Evolutionary conservation across 2,797 vertebrate species (phyloP), one percentile per base, ranked within the genome.

Genomic region (Pseudochaenichthys georgianus): DNA sequence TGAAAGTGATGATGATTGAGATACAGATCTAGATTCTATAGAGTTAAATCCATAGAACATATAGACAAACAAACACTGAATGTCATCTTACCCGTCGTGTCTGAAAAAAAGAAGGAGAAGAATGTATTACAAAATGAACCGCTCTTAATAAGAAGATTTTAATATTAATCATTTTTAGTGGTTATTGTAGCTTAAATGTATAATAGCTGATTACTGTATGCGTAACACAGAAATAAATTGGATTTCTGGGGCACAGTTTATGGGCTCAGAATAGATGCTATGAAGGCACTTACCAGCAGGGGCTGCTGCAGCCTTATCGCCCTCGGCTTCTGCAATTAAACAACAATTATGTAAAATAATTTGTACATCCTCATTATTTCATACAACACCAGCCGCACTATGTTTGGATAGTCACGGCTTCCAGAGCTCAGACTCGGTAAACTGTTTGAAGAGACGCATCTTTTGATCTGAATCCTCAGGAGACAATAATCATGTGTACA

Each of bases 271-370:
- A 79, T 64, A 61, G 68, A 76, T 84, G 83, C 72, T 57, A 78
- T 78, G 78, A 64, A 61, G 52, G 11, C 51, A 81, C 92, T 91
- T 60, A 94, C 93, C 93, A 93, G 90, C 90, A 94, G 94, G 91
- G 79, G 92, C 86, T 81, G 91, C 88, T 90, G 90, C 79, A 64
- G 86, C 67, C 74, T 87, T 59, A 68, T 84, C 62, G 73, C 89
- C 92, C 55, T 89, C 34, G 74, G 89, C 88, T 85, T 42, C 94
- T 94, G 87, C 89, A 92, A 92, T 87, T 87, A 88, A 89, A 92
- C 80, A 79, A 91, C 80, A 90, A 86, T 88, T 86, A 88, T 87
- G 83, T 70, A 75, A 93, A 88, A 89, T 73, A 87, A 91, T 90
- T 89, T 83, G 77, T 70, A 75, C 77, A 50, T 86, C 70, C 86